phyloP scores from a whole-genome alignment of 2,113 vertebrate species.

The Toxotes chatareus region DNA sequence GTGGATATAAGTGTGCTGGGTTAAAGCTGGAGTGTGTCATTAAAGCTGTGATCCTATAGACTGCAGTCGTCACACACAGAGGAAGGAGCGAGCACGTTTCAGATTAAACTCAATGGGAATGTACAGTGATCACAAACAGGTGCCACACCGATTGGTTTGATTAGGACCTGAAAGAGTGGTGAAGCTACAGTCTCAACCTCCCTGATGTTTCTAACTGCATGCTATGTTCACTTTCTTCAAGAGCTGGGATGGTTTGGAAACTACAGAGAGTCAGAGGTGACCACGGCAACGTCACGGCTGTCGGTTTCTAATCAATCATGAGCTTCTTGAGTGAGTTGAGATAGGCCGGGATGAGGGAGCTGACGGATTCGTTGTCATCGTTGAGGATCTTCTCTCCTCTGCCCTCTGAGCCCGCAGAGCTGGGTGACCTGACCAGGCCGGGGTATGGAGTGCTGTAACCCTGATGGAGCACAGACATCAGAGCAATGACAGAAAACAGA shows the following conservation, averaged over 20 bases:
- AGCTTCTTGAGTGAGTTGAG: conserved; percentile 88
- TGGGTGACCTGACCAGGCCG: conserved; percentile 79
- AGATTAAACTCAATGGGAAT: conserved; percentile 2
- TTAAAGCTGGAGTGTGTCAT: conserved; percentile 29
- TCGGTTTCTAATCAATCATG: conserved; percentile 81
- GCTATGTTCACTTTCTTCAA: background rate
- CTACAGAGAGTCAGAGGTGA: background rate
- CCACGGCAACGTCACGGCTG: fast-evolving
- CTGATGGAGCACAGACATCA: conserved; percentile 61
- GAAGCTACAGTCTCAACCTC: conserved; percentile 6
- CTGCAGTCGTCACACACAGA: conserved; percentile 8
- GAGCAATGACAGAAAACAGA: background rate
- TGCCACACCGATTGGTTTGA: background rate
- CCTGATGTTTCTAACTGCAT: conserved; percentile 26
- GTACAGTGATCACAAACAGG: background rate
- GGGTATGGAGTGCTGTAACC: conserved; percentile 86
- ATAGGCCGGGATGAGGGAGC: conserved; percentile 87
- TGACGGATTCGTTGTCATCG: conserved; percentile 82
- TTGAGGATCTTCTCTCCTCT: conserved; percentile 83
- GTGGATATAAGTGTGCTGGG: conserved; percentile 27
- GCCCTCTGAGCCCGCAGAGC: conserved; percentile 86
- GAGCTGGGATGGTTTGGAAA: background rate
- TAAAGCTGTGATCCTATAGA: conserved; percentile 5
- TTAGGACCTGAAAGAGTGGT: background rate
- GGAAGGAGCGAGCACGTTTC: background rate